Evolutionary conservation across 2,113 vertebrate species (phyloP).

Genomic region (Apodemus sylvaticus): DNA sequence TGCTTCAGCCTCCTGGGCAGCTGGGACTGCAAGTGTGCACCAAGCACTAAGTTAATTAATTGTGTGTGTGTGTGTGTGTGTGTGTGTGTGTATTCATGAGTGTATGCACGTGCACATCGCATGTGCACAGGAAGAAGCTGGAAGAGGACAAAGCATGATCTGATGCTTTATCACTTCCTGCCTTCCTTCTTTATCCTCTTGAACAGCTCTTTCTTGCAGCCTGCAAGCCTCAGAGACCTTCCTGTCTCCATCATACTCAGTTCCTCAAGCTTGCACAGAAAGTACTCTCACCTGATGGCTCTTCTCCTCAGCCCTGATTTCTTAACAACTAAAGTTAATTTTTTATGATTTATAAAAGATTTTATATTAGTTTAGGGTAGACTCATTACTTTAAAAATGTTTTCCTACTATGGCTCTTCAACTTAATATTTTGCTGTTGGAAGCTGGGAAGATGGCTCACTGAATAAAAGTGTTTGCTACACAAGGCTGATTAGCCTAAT

Average conservation of each 20-base stretch:
- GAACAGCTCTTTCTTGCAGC: background rate
- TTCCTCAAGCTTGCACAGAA: no score
- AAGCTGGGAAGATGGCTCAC: background rate
- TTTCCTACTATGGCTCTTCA: background rate
- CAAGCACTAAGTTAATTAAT: background rate
- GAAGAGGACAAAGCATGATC: background rate
- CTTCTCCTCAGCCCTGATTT: background rate
- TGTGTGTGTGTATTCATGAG: no score
- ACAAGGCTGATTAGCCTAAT: background rate
- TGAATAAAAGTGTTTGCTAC: background rate
- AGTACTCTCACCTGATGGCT: background rate
- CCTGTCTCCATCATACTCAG: background rate
- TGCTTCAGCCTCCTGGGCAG: background rate
- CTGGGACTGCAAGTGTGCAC: background rate
- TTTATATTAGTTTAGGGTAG: background rate
- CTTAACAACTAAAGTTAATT: background rate
- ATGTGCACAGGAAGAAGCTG: background rate
- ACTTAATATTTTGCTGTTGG: background rate
- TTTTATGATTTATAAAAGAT: background rate
- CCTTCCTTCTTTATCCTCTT: background rate
- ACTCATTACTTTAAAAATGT: background rate
- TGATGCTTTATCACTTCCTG: no score
- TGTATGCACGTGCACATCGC: no score
- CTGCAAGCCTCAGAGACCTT: background rate
- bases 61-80: background rate